These are phyloP conservation scores for Trinectes maculatus DNA, from an alignment of 2,113 vertebrate species.

Conservation along the genomic window DNA sequence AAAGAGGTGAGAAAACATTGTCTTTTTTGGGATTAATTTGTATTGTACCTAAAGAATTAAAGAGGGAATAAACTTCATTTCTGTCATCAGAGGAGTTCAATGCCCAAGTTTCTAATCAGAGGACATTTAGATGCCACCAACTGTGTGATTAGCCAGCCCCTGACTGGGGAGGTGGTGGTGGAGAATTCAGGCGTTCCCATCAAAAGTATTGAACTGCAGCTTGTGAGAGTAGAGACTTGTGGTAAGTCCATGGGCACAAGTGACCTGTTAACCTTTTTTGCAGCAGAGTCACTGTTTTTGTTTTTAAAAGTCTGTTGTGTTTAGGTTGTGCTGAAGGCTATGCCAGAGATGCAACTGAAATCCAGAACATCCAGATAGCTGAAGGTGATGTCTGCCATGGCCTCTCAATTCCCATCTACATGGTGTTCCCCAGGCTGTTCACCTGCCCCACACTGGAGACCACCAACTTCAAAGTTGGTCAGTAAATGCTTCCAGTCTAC, in stretches of 20 bases:
- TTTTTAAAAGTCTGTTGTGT: neutral
- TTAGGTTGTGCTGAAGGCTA: slow-evolving; percentile 96
- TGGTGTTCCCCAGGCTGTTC: slow-evolving; percentile 96
- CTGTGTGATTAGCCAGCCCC: slow-evolving; percentile 90
- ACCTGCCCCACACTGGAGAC: slow-evolving; percentile 96
- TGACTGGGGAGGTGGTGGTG: slow-evolving; percentile 91
- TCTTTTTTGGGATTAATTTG: too few relatives aligned
- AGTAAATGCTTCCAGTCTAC: slow-evolving; percentile 23
- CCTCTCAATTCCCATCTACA: slow-evolving; percentile 92
- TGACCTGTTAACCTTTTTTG: too few relatives aligned
- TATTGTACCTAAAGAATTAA: too few relatives aligned
- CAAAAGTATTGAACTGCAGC: slow-evolving; percentile 94
- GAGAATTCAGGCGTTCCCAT: slow-evolving; percentile 90
- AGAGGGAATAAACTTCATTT: neutral
- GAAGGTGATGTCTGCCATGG: slow-evolving; percentile 92
- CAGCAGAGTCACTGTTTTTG: neutral
- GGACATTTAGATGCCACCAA: slow-evolving; percentile 91
- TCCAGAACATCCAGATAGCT: slow-evolving; percentile 98
- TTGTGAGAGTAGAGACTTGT: slow-evolving; percentile 96
- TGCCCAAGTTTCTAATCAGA: slow-evolving; percentile 91
- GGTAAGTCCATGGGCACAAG: slow-evolving; percentile 77
- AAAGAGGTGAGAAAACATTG: slow-evolving; percentile 87
- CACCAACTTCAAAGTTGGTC: slow-evolving; percentile 99
- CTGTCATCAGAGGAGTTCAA: slow-evolving; percentile 80
- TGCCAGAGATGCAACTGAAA: slow-evolving; percentile 94